Evolutionary conservation across 2,888 invertebrate species (phyloP).

Genomic region (Coenonympha arcania): DNA sequence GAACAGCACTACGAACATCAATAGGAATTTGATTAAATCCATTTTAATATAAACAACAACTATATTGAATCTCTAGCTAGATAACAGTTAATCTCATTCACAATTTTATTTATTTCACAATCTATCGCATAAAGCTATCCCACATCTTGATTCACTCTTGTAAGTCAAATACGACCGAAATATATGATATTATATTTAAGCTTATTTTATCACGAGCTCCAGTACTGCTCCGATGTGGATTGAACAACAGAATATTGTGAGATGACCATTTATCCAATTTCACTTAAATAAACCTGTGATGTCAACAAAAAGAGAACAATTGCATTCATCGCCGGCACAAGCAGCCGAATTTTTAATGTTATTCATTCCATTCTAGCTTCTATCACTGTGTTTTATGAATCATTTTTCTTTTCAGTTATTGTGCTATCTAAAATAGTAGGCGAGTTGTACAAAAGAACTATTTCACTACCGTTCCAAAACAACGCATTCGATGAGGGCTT

Average conservation of each 20-base stretch:
- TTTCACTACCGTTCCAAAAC: conserved; percentile 59
- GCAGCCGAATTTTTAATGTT: conserved; percentile 34
- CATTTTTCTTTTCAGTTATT: conserved; percentile 27
- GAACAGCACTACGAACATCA: conserved; percentile 49
- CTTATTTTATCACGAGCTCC: conserved; percentile 37
- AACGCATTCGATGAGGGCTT: conserved; percentile 48
- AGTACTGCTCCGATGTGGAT: conserved; percentile 35
- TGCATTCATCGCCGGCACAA: conserved; percentile 46
- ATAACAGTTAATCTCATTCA: background rate
- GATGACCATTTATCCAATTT: conserved; percentile 74
- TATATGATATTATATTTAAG: conserved; percentile 29
- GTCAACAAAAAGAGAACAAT: conserved; percentile 65
- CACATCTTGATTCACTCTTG: conserved; percentile 53
- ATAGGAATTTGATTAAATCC: conserved; percentile 52
- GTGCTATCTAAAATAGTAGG: background rate
- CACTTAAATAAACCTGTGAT: conserved; percentile 72
- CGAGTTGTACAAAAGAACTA: conserved; percentile 50
- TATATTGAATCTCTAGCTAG: background rate
- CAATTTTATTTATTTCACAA: conserved; percentile 17
- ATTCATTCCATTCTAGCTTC: conserved; percentile 37
- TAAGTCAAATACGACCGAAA: conserved; percentile 29
- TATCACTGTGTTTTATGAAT: conserved; percentile 40
- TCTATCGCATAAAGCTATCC: conserved; percentile 39
- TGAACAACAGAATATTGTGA: conserved; percentile 63
- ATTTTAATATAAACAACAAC: conserved; percentile 33